A percentile compares a stretch with the other conserved stretches of the same genome.
Conservation (phyloP, 2,797 vertebrate genomes). For the Myotis findleyi region DNA sequence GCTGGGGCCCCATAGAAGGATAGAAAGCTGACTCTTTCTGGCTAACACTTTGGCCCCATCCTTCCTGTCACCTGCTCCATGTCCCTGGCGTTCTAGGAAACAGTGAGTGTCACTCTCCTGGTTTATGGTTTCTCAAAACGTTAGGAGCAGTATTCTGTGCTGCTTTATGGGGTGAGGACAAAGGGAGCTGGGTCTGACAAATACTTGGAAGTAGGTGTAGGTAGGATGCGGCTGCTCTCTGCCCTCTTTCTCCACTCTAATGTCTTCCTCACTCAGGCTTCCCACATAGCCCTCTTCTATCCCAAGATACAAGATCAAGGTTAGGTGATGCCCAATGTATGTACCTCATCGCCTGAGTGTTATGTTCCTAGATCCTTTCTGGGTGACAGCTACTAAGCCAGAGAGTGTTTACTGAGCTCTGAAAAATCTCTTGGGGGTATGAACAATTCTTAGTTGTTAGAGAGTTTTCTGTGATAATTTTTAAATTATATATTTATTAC, state of each 20-base stretch:
- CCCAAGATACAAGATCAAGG: neutral
- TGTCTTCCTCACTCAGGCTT: neutral
- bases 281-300: neutral
- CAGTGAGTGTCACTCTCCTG: constrained; percentile 45
- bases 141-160: constrained; percentile 7
- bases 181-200: neutral
- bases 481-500: neutral
- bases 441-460: neutral
- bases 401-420: constrained; percentile 21
- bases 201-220: neutral
- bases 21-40: constrained; percentile 69
- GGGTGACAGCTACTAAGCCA: neutral
- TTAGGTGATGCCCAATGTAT: neutral
- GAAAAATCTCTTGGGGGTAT: neutral
- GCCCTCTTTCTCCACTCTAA: neutral
- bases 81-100: constrained; percentile 74
- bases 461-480: constrained; percentile 27
- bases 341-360: neutral
- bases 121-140: constrained; percentile 29
- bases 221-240: neutral
- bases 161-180: neutral
- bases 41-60: constrained; percentile 52
- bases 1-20: constrained; percentile 45
- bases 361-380: neutral
- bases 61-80: constrained; percentile 68